These are phyloP conservation scores for Cygnus olor DNA, from an alignment of 2,797 vertebrate species.

Conservation along the genomic window DNA sequence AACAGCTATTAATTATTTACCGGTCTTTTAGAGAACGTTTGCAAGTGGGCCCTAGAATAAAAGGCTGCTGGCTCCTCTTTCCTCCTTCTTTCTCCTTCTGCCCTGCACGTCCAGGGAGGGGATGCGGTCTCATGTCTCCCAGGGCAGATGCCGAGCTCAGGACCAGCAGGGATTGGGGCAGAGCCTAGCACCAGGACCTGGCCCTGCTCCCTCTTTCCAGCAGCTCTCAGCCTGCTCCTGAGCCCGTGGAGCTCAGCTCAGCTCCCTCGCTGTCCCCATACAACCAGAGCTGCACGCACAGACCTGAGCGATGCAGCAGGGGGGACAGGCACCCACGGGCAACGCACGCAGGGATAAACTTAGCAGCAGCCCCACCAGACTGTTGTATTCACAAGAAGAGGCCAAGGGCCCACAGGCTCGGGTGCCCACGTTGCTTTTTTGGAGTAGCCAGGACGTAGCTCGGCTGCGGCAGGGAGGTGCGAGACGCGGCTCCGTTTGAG, in stretches of 20 bases:
- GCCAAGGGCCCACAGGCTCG: neutral
- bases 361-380: neutral
- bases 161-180: fast-evolving
- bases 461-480: neutral
- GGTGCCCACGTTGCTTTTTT: neutral
- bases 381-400: neutral
- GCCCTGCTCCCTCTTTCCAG: neutral
- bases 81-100: neutral
- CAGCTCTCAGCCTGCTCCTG: neutral
- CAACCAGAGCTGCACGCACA: neutral
- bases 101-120: neutral
- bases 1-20: slow-evolving; percentile 10
- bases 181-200: fast-evolving
- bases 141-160: neutral
- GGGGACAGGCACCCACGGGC: neutral
- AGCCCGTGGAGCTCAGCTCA: neutral
- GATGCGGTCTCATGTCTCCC: neutral
- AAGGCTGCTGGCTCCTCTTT: neutral
- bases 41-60: neutral
- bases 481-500: neutral
- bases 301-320: fast-evolving
- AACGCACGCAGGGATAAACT: neutral
- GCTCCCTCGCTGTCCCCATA: neutral
- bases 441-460: fast-evolving
- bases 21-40: neutral